These are phyloP conservation scores for Atta texana DNA, from an alignment of 1,140 invertebrate species.

Conservation along the genomic window DNA sequence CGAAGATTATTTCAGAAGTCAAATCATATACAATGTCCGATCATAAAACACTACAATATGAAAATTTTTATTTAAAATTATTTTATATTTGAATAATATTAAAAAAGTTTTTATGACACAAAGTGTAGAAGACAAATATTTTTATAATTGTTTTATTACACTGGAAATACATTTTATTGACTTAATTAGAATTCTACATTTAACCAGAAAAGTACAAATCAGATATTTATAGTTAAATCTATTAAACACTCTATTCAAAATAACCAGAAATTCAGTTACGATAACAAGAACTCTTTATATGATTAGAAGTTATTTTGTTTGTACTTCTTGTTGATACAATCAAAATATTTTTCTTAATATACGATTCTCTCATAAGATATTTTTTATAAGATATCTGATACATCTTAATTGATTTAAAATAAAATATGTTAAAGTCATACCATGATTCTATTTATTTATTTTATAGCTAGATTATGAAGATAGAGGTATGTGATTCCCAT, in stretches of 20 bases:
- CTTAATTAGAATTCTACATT: no score
- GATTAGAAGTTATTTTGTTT: no score
- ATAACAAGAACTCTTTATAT: no score
- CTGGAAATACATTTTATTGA: no score
- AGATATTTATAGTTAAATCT: no score
- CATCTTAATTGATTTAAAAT: neutral
- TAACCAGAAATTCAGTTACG: no score
- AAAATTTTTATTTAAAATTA: neutral
- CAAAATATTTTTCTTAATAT: no score
- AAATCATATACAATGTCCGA: neutral
- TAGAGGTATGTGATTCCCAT: neutral
- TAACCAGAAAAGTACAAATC: no score
- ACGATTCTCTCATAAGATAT: neutral
- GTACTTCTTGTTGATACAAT: no score
- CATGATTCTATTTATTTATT: neutral
- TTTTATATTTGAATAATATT: neutral
- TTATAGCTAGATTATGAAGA: neutral
- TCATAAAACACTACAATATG: neutral
- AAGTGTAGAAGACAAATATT: neutral
- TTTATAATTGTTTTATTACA: neutral
- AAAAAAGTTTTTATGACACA: neutral
- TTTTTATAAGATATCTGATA: neutral
- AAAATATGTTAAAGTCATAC: neutral
- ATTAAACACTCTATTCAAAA: no score
- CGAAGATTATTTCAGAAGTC: neutral